Evolutionary conservation across 2,888 invertebrate genomes (phyloP).

Genomic region (Nomada ferruginata): DNA sequence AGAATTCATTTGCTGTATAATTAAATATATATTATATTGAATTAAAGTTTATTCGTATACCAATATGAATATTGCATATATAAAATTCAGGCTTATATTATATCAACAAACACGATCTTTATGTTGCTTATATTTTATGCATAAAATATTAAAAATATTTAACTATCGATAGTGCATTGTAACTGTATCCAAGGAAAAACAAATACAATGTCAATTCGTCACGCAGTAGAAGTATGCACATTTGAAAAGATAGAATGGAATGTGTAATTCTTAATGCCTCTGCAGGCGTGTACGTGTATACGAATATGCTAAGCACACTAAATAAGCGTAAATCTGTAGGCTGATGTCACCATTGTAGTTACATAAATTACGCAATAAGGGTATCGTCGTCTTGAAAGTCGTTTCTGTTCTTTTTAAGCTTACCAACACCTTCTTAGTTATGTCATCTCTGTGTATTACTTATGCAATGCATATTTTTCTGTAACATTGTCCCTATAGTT

Average conservation of each 20-base stretch:
- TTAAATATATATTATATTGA: not conserved
- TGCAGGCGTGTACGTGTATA: not conserved
- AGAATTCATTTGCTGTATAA: not conserved
- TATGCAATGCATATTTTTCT: too few relatives aligned
- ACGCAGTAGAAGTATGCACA: conserved; percentile 3
- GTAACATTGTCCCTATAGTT: too few relatives aligned
- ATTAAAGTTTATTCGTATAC: not conserved
- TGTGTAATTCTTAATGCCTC: conserved; percentile 9
- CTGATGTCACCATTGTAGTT: conserved; percentile 44
- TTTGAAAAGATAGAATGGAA: conserved; percentile 29
- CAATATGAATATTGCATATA: not conserved
- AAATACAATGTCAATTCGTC: not conserved
- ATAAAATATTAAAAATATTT: too few relatives aligned
- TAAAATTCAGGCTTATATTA: not conserved
- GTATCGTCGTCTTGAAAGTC: conserved; percentile 12
- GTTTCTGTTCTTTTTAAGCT: not conserved
- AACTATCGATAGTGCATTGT: too few relatives aligned
- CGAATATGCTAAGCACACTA: conserved; percentile 30
- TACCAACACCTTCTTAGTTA: not conserved
- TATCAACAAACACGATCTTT: too few relatives aligned
- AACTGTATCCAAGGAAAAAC: not conserved
- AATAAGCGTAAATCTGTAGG: conserved; percentile 42
- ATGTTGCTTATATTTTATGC: too few relatives aligned
- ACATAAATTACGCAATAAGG: conserved; percentile 38
- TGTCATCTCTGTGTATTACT: not conserved